Evolutionary conservation across 2,797 vertebrate genomes (phyloP), one percentile per base, ranked within the genome.

Genomic region (Pseudochromis fuscus): DNA sequence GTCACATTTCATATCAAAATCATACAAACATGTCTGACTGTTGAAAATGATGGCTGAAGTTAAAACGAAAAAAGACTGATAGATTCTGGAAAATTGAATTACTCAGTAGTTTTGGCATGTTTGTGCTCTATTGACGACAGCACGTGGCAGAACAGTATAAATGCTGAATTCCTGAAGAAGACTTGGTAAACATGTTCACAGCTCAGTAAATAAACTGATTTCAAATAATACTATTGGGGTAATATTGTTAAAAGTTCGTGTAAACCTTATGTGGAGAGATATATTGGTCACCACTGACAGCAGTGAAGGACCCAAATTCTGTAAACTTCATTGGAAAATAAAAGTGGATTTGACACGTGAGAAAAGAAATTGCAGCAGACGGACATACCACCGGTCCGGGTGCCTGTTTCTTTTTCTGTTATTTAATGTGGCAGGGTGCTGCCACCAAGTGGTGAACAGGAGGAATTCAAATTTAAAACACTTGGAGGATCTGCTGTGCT

Each of bases 371-470:
- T 35, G 52, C 5, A 63, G 46, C n/a, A 35, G 7, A 2, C 9
- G 61, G 48, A 66, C 50, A 33, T 7, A 15, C 15, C 59, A 5
- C 33, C 24, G 21, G 9, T 13, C 27, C 7, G 12, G 28, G 23
- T 13, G 42, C 5, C 7, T 11, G 2, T 37, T 52, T 49, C 13
- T 25, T 15, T 2, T 18, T 64, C 31, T 61, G 4, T 7, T 10
- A 4, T 50, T 55, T 67, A 38, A 60, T 1, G 8, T 57, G 65
- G 72, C 19, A 70, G 31, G 57, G n/a, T 86, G 84, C 88, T 84
- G 87, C 91, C 91, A 67, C 83, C 87, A 46, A 59, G 86, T 91
- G 92, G 90, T 56, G 18, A 62, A 69, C 2, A 65, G 25, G 19
- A 52, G 18, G 35, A 83, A 50, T 56, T 30, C 6, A 1, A 52